Conservation (phyloP, 2,888 invertebrate species). For the Atrina japonica region DNA sequence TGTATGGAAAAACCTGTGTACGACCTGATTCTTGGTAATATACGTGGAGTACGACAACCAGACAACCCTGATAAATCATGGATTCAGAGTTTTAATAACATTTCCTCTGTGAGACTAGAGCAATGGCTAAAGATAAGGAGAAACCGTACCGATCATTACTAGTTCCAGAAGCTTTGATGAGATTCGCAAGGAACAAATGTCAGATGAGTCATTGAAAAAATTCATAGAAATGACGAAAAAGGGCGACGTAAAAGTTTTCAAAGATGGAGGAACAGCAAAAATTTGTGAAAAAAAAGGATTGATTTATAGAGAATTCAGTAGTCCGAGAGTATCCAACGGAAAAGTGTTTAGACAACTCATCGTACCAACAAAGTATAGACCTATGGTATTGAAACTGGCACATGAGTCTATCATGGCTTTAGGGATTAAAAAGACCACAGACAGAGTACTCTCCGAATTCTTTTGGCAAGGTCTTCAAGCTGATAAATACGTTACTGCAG, state of each 20-base stretch:
- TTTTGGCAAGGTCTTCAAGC: slow-evolving; percentile 29
- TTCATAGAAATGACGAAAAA: background rate
- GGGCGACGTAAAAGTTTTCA: background rate
- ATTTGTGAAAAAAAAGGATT: background rate
- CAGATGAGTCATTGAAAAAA: slow-evolving; percentile 6
- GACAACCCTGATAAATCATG: background rate
- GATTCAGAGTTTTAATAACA: background rate
- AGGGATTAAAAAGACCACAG: background rate
- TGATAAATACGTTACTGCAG: slow-evolving; percentile 26
- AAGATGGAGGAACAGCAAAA: slow-evolving; percentile 4
- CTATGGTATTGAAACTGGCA: background rate
- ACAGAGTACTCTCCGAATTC: slow-evolving; percentile 3
- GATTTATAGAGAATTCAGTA: background rate
- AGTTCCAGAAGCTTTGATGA: slow-evolving; percentile 14
- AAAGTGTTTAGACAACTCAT: background rate
- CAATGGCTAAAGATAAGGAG: background rate
- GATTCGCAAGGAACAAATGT: background rate
- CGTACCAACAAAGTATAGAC: slow-evolving; percentile 1
- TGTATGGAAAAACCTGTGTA: slow-evolving; percentile 45
- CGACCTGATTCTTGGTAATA: slow-evolving; percentile 47
- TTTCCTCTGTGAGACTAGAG: slow-evolving; percentile 10
- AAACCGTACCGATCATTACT: background rate
- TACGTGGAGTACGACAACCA: slow-evolving; percentile 20
- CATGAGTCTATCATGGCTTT: slow-evolving; percentile 1
- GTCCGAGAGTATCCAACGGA: slow-evolving; percentile 33